Evolutionary conservation across 2,888 invertebrate species (phyloP).

Genomic region (Choreutis nemorana): DNA sequence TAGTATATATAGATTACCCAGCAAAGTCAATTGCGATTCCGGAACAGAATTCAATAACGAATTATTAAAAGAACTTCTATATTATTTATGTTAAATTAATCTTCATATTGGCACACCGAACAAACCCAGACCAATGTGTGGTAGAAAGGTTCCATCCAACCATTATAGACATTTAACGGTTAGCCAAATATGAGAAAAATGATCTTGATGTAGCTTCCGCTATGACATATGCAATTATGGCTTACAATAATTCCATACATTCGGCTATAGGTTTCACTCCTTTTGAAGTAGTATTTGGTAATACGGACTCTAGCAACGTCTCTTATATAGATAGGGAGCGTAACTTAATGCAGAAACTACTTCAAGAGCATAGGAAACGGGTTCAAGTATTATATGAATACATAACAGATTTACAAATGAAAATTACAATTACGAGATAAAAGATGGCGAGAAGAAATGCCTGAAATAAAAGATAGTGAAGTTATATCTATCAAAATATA

Average conservation of each 20-base stretch:
- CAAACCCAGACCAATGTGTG: constrained; percentile 15
- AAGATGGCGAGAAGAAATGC: too few relatives aligned
- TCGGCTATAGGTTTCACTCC: constrained; percentile 13
- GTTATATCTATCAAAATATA: too few relatives aligned
- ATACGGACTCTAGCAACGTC: constrained; percentile 11
- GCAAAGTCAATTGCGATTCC: constrained; percentile 15
- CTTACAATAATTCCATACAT: constrained; percentile 17
- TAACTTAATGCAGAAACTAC: constrained; percentile 8
- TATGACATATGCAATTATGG: constrained; percentile 16
- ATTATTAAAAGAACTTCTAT: constrained; percentile 11
- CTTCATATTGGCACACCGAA: constrained; percentile 15
- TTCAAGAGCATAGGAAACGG: constrained; percentile 15
- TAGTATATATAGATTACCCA: too few relatives aligned
- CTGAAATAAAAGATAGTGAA: too few relatives aligned
- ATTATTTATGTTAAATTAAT: constrained; percentile 14
- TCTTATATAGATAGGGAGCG: constrained; percentile 14
- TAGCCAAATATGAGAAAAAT: constrained; percentile 16
- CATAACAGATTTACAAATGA: constrained; percentile 10
- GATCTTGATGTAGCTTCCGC: constrained; percentile 12
- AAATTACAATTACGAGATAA: too few relatives aligned
- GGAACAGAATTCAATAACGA: constrained; percentile 19
- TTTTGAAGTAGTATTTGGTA: constrained; percentile 16
- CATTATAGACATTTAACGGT: constrained; percentile 15
- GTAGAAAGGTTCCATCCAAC: constrained; percentile 17
- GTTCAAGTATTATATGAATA: constrained; percentile 11